Base-by-base conservation (phyloP, 2,888 invertebrate species). In the Lepidochitona cinerea region DNA sequence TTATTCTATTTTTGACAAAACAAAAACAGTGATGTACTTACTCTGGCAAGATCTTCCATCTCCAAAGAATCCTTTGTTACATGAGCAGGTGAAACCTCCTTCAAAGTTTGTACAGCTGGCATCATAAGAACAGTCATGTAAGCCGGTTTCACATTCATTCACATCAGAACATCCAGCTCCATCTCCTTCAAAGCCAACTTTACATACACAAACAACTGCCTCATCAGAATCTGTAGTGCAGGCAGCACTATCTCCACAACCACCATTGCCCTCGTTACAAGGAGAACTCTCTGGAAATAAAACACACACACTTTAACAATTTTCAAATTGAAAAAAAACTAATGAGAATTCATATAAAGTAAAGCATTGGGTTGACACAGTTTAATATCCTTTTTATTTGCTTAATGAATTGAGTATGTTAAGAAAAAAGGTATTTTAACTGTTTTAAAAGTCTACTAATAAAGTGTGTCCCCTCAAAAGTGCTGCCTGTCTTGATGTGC, bases 31-130 rank as follows among this genome's bases (percentile, higher is more conserved):
- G n/a, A n/a, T n/a, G n/a, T n/a, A n/a, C 53, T 54, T 53, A 74
- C 71, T 65, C 14, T 32, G 37, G 54, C 74, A 74, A 4, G 12
- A 36, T 23, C 49, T 37, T 18, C 74, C 74, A 36, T 67, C 36
- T 71, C 74, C 74, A 5, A 41, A 26, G 26, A 67, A 74, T 49
- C 74, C 74, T 18, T 26, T 37, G 18, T 66, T 71, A 71, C 74
- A 74, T 26, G 53, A n/a, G 37, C 74, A 74, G 6, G 71, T 74
- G 41, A 53, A 74, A 18, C 37, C 35, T 9, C 67, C 74, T 35
- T 52, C 35, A n/a, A 41, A 72, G 59, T 74, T 71, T 9, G 59
- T 53, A 53, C 74, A 74, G 0, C 32, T 66, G 12, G 74, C 74
- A 23, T 71, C 26, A 18, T 52, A 26, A 66, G 67, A 52, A 26